A percentile compares a stretch with the other conserved stretches of the same genome.
These are phyloP conservation scores for Hylia prasina DNA, from an alignment of 2,113 vertebrate genomes.

Conservation along the genomic window DNA sequence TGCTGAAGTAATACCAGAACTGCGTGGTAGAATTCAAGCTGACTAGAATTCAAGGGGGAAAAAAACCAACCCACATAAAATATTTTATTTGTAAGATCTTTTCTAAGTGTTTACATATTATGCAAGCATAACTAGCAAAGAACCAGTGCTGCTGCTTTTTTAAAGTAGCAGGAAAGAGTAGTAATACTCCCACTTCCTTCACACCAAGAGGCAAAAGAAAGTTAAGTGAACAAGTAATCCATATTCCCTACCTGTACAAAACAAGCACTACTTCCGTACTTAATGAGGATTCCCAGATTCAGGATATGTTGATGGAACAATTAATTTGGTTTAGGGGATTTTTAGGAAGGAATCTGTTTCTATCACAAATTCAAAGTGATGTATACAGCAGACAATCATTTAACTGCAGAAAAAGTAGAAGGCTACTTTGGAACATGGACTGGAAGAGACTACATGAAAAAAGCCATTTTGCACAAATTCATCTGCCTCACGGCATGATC, in stretches of 20 bases:
- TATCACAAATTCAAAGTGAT: not conserved
- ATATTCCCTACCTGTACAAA: not conserved
- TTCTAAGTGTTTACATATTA: not conserved
- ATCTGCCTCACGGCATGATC: not conserved
- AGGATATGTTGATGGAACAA: not conserved
- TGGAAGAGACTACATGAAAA: not conserved
- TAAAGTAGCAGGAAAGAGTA: not conserved
- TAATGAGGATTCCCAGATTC: not conserved
- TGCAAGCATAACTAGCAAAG: not conserved
- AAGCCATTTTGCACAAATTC: not conserved
- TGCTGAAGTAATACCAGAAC: not conserved
- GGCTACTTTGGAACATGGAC: not conserved
- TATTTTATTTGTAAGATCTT: not conserved
- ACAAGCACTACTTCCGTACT: rapidly evolving
- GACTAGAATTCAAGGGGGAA: not conserved
- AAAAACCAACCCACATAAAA: not conserved
- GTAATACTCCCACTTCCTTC: not conserved
- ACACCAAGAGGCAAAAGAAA: not conserved
- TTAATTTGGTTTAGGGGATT: not conserved
- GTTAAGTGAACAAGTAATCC: not conserved
- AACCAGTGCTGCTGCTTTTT: not conserved
- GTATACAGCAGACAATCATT: not conserved
- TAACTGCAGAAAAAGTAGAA: not conserved
- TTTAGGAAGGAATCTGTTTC: not conserved
- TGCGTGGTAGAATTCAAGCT: not conserved